phyloP scores from a whole-genome alignment of 2,113 vertebrate species.

The Pelecanus crispus region DNA sequence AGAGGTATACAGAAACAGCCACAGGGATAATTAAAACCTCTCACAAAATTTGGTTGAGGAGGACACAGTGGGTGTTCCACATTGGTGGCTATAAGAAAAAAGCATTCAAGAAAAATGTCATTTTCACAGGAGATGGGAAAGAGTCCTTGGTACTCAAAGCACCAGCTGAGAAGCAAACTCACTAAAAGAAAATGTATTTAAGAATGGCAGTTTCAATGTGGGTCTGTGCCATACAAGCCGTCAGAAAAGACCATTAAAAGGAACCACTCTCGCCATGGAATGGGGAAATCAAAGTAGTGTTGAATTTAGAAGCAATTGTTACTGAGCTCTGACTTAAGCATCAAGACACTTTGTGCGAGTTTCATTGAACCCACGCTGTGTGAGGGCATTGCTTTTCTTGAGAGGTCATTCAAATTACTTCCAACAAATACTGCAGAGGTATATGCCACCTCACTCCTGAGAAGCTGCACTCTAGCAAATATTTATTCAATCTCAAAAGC shows the following conservation, averaged over 20 bases:
- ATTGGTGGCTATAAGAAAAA: constrained; percentile 78
- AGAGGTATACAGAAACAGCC: constrained; percentile 89
- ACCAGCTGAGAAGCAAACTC: neutral
- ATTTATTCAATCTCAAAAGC: neutral
- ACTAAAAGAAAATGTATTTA: neutral
- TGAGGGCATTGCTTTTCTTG: neutral
- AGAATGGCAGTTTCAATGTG: neutral
- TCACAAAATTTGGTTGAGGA: constrained; percentile 79
- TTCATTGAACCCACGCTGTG: neutral
- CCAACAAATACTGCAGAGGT: neutral
- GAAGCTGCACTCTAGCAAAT: neutral
- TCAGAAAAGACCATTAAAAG: neutral
- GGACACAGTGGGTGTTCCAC: constrained; percentile 82
- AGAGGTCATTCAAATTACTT: neutral
- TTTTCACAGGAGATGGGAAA: neutral
- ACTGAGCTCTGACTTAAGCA: neutral
- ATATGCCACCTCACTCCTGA: neutral
- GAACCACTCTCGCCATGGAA: neutral
- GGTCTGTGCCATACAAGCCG: neutral
- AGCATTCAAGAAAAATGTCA: neutral
- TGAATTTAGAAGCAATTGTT: neutral
- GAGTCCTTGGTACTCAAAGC: neutral
- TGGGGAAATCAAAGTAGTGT: neutral
- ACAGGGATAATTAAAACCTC: constrained; percentile 91
- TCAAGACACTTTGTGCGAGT: neutral